Evolutionary conservation across 2,113 vertebrate genomes (phyloP).

Genomic region (Oxygymnocypris stewartii): DNA sequence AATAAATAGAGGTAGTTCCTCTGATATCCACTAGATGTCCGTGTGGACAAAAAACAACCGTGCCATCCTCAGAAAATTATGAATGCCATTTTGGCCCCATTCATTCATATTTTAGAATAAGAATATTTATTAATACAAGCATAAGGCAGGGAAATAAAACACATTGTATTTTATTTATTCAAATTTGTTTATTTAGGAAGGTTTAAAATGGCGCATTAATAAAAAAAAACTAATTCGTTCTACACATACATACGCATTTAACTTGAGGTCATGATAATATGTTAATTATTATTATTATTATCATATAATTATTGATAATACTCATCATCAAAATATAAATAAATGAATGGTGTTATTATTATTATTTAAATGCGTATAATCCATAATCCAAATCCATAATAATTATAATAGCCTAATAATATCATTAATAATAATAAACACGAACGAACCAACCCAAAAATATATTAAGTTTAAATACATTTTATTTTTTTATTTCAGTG

Average conservation of each 20-base stretch:
- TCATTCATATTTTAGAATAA: neutral
- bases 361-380: too few relatives aligned
- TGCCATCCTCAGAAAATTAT: neutral
- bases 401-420: too few relatives aligned
- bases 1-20: neutral
- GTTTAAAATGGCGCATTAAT: neutral
- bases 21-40: slow-evolving; percentile 21
- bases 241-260: neutral
- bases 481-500: neutral
- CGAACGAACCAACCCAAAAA: too few relatives aligned
- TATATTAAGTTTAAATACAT: too few relatives aligned
- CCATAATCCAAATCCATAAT: too few relatives aligned
- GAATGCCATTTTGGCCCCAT: neutral
- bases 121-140: neutral
- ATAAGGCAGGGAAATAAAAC: neutral
- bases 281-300: too few relatives aligned
- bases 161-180: neutral
- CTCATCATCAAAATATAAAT: too few relatives aligned
- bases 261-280: too few relatives aligned
- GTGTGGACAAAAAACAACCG: neutral
- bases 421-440: too few relatives aligned
- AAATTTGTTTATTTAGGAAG: neutral
- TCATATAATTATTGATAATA: too few relatives aligned
- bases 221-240: neutral
- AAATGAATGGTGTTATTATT: too few relatives aligned